phyloP scores from a whole-genome alignment of 1,140 invertebrate genomes.

The Kradibia gibbosae region DNA sequence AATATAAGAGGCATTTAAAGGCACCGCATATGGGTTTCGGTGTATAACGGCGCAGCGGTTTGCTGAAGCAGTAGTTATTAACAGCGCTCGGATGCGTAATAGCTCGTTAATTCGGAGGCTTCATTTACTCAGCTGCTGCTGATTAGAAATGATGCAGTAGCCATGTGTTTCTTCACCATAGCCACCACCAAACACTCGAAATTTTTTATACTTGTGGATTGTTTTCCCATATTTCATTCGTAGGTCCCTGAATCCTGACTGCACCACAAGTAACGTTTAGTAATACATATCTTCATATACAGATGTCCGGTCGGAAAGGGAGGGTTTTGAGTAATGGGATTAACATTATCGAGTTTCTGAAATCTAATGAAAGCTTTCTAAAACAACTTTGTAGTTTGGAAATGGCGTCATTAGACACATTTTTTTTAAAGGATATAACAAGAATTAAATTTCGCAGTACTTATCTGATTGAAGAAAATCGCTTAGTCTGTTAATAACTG shows the following conservation, averaged over 20 bases:
- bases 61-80: constrained; percentile 32
- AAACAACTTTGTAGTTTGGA: too few species aligned
- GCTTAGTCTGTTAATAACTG: too few species aligned
- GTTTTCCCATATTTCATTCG: not conserved
- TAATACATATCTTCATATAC: too few species aligned
- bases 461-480: too few species aligned
- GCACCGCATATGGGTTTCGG: constrained; percentile 34
- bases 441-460: too few species aligned
- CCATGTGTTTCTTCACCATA: not conserved
- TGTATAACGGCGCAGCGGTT: not conserved
- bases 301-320: not conserved
- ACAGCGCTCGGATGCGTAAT: constrained; percentile 61
- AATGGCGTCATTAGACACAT: too few species aligned
- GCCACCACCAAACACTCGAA: not conserved
- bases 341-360: too few species aligned
- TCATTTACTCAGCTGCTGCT: constrained; percentile 63
- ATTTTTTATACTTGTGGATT: not conserved
- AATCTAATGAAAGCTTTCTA: not conserved
- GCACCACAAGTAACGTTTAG: too few species aligned
- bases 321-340: not conserved
- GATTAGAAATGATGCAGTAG: constrained; percentile 36
- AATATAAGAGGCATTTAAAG: constrained; percentile 26
- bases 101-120: constrained; percentile 61
- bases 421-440: too few species aligned
- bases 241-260: too few species aligned